Percentiles rank a stretch among this genome's conserved stretches.
Conservation (phyloP, 2,888 invertebrate genomes). For the Opisthograptis luteolata region DNA sequence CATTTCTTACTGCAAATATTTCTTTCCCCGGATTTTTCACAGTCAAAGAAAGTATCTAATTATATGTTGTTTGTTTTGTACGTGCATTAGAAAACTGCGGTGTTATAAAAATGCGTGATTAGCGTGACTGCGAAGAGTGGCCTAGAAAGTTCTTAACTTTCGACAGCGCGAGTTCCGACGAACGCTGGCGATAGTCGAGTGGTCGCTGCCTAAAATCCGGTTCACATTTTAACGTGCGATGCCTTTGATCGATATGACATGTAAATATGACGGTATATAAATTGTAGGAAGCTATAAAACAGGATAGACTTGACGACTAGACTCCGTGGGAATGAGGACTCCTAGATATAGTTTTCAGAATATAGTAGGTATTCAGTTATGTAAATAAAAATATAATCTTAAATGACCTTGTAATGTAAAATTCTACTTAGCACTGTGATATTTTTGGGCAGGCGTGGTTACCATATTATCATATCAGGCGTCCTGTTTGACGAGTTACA, state of each 20-base stretch:
- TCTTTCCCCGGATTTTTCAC: constrained; percentile 15
- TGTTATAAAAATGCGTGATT: constrained; percentile 73
- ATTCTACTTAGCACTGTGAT: too few species aligned
- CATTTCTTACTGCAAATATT: constrained; percentile 1
- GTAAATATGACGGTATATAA: constrained; percentile 16
- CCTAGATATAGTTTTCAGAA: too few species aligned
- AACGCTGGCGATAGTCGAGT: constrained; percentile 7
- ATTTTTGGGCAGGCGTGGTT: too few species aligned
- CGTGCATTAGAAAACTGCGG: constrained; percentile 62
- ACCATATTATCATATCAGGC: too few species aligned
- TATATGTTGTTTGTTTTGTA: constrained; percentile 35
- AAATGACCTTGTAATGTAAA: too few species aligned
- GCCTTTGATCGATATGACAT: constrained; percentile 37
- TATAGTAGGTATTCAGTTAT: too few species aligned
- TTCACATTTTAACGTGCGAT: constrained; percentile 53
- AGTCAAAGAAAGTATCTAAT: constrained; percentile 25
- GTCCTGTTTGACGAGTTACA: too few species aligned
- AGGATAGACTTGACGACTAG: constrained; percentile 3
- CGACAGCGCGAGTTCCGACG: constrained; percentile 48
- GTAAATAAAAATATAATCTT: too few species aligned
- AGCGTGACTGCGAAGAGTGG: constrained; percentile 70
- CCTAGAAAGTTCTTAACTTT: constrained; percentile 79
- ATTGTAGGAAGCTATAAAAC: constrained; percentile 27
- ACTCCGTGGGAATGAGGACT: constrained; percentile 12
- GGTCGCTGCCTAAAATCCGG: constrained; percentile 63